Percentiles rank a stretch among this genome's conserved stretches.
Evolutionary conservation across 2,113 vertebrate genomes (phyloP).

Genomic region (Heliornis fulica): DNA sequence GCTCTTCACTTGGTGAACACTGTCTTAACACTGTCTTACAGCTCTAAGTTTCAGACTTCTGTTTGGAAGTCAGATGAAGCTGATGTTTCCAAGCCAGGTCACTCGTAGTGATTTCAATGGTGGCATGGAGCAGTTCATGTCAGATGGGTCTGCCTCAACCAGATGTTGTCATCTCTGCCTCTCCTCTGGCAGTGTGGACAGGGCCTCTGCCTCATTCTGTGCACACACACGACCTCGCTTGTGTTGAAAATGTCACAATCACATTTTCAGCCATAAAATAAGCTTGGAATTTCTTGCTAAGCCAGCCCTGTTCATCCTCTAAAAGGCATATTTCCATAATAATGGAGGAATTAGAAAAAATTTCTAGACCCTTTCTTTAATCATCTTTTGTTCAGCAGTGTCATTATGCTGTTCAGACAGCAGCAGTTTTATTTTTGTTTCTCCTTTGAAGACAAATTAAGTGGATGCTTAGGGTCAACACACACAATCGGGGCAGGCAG

Average conservation of each 20-base stretch:
- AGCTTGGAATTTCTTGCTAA: not conserved
- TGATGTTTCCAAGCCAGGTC: not conserved
- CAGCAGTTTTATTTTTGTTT: not conserved
- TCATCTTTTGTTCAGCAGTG: not conserved
- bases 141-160: not conserved
- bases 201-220: not conserved
- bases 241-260: not conserved
- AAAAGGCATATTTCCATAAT: not conserved
- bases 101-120: not conserved
- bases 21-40: not conserved
- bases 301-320: not conserved
- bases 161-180: not conserved
- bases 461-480: not conserved
- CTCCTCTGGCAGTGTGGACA: not conserved
- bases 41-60: not conserved
- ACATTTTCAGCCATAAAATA: not conserved
- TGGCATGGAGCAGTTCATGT: not conserved
- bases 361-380: not conserved
- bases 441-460: not conserved
- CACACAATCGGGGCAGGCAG: not conserved
- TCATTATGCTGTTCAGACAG: not conserved
- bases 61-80: not conserved
- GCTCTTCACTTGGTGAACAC: not conserved
- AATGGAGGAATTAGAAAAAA: not conserved
- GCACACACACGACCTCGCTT: rapidly evolving